phyloP scores from a whole-genome alignment of 2,888 invertebrate species.

The Scotopteryx bipunctaria region DNA sequence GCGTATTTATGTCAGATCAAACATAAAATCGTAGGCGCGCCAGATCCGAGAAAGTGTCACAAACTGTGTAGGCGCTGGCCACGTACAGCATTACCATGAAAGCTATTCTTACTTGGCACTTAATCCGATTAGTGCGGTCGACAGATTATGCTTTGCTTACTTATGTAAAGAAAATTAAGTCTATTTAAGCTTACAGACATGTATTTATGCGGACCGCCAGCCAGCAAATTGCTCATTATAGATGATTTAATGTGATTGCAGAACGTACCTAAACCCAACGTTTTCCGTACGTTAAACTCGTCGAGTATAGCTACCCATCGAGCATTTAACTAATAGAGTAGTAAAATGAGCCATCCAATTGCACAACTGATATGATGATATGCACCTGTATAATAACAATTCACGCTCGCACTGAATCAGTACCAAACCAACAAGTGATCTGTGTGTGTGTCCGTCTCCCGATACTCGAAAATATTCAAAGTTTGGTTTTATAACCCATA shows the following conservation, averaged over 20 bases:
- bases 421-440: no score
- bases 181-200: conserved; percentile 46
- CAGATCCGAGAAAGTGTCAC: conserved; percentile 71
- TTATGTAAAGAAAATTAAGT: conserved; percentile 47
- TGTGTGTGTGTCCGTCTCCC: no score
- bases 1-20: conserved; percentile 63
- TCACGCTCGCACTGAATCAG: no score
- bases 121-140: conserved; percentile 68
- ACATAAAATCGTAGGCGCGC: conserved; percentile 67
- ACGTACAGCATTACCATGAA: conserved; percentile 48
- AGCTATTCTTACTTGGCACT: conserved; percentile 52
- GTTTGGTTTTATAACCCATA: no score
- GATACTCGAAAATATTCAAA: no score
- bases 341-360: no score
- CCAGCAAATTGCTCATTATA: conserved; percentile 39
- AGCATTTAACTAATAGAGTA: no score
- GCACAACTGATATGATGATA: no score
- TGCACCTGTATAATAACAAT: no score
- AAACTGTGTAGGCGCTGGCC: conserved; percentile 65
- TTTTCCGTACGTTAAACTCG: conserved; percentile 22
- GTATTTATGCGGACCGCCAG: conserved; percentile 43
- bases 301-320: neutral
- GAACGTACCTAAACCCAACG: conserved; percentile 21
- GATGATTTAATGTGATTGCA: conserved; percentile 39
- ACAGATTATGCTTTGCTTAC: conserved; percentile 32